These are phyloP conservation scores for Enteromius paludinosus DNA, from an alignment of 2,797 vertebrate genomes.

Conservation along the genomic window DNA sequence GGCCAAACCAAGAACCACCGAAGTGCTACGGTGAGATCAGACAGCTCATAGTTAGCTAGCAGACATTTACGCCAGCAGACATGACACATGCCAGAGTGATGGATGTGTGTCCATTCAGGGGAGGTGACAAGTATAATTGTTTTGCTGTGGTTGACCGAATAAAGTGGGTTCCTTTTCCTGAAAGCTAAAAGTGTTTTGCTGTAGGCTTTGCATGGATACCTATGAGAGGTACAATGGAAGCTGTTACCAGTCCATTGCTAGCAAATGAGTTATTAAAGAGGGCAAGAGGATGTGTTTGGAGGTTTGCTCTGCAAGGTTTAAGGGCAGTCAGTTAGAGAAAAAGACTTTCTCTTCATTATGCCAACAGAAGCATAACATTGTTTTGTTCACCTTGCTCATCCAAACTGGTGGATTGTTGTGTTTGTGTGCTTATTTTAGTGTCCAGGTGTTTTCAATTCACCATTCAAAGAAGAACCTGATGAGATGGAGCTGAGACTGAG, in stretches of 20 bases:
- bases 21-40: conserved; percentile 34
- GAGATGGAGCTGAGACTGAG: conserved; percentile 88
- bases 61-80: conserved; percentile 46
- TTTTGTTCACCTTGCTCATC: conserved; percentile 13
- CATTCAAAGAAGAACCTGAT: conserved; percentile 83
- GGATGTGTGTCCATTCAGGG: conserved; percentile 77
- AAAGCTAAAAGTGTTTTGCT: conserved; percentile 79
- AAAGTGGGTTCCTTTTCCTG: conserved; percentile 85
- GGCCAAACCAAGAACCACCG: conserved; percentile 18
- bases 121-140: conserved; percentile 84
- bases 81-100: conserved; percentile 66
- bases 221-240: conserved; percentile 40
- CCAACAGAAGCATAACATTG: conserved; percentile 33
- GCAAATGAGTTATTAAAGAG: conserved; percentile 24
- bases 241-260: conserved; percentile 35
- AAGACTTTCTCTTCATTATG: conserved; percentile 31
- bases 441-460: conserved; percentile 92
- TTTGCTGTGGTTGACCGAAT: conserved; percentile 80
- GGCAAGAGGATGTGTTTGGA: conserved; percentile 23
- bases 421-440: conserved; percentile 72
- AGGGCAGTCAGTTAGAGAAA: conserved; percentile 17
- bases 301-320: conserved; percentile 22
- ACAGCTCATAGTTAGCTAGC: conserved; percentile 38
- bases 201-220: conserved; percentile 56
- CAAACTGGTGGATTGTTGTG: conserved; percentile 24